Evolutionary conservation across 2,797 vertebrate genomes (phyloP), one percentile per base, ranked within the genome.

Genomic region (Darevskia nairensis): DNA sequence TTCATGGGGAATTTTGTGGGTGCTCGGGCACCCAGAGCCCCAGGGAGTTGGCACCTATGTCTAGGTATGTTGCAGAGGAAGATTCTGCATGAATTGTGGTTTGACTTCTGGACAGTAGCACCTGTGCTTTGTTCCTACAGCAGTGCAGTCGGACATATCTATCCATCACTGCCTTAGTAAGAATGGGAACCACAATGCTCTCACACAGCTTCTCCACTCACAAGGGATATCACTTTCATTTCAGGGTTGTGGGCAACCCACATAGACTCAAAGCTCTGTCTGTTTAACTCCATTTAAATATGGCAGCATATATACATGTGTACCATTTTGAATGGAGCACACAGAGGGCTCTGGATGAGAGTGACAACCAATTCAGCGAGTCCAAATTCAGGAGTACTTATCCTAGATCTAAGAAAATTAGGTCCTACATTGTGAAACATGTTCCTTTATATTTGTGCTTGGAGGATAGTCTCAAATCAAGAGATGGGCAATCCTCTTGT

Each of bases 401-500:
- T 1, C 10, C 55, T 13, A 3, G 76, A 35, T 32, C 86, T 66
- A 39, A 76, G 86, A 88, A 93, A 25, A 25, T 35, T 39, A 13
- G 3, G 80, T 74, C 82, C 3, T 32, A 89, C 35, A 84, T 84
- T 90, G 80, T 84, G 87, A 55, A 86, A 59, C 25, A 25, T 35
- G 74, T 72, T 81, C 3, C 59, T 88, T 55, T 90, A 64, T 81
- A 83, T 13, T 85, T 78, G 64, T 82, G 89, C 29, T 55, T 90
- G n/a, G 69, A 93, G 89, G 68, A 0, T 25, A 19, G 64, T 80
- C 74, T 84, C 59, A 88, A 87, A 80, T 76, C 44, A 83, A 68
- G n/a, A 86, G 83, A 89, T 55, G 85, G 46, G 88, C 8, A 77
- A 23, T 9, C 81, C 50, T 89, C 50, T 87, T 76, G 78, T 87